A percentile compares a stretch with the other conserved stretches of the same genome.
phyloP scores from a whole-genome alignment of 2,113 vertebrate genomes.

The Notothenia rossii region DNA sequence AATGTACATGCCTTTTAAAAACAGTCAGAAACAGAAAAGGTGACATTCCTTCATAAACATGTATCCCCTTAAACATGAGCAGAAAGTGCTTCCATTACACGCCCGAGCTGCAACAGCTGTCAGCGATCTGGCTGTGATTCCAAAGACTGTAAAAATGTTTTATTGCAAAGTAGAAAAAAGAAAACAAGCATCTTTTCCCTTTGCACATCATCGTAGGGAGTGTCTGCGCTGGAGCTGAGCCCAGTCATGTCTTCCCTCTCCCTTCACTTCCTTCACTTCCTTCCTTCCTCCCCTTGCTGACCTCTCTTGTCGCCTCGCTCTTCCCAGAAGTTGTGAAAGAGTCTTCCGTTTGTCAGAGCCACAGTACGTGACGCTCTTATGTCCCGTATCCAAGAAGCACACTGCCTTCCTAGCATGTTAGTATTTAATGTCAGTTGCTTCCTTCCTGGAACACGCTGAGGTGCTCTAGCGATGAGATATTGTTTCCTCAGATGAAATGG shows the following conservation, averaged over 20 bases:
- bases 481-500: slow-evolving; percentile 24
- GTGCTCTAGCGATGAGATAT: slow-evolving; percentile 5
- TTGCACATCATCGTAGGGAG: slow-evolving; percentile 66
- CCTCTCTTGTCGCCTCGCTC: slow-evolving; percentile 30
- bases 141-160: slow-evolving; percentile 53
- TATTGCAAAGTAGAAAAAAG: slow-evolving; percentile 52
- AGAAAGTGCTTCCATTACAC: slow-evolving; percentile 28
- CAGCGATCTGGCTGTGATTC: slow-evolving; percentile 48
- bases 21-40: background rate
- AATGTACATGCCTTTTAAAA: background rate
- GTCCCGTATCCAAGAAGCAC: slow-evolving; percentile 32
- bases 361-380: background rate
- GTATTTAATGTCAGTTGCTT: slow-evolving; percentile 38
- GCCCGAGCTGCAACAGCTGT: slow-evolving; percentile 50
- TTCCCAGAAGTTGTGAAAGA: slow-evolving; percentile 51
- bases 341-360: slow-evolving; percentile 38
- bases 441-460: background rate
- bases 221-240: slow-evolving; percentile 59
- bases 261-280: slow-evolving; percentile 45
- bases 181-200: slow-evolving; percentile 50
- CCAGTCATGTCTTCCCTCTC: slow-evolving; percentile 50
- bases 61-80: background rate
- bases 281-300: slow-evolving; percentile 41
- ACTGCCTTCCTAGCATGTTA: background rate
- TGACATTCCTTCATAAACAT: slow-evolving; percentile 22